phyloP scores from a whole-genome alignment of 2,888 invertebrate species.

The Crocallis elinguaria region DNA sequence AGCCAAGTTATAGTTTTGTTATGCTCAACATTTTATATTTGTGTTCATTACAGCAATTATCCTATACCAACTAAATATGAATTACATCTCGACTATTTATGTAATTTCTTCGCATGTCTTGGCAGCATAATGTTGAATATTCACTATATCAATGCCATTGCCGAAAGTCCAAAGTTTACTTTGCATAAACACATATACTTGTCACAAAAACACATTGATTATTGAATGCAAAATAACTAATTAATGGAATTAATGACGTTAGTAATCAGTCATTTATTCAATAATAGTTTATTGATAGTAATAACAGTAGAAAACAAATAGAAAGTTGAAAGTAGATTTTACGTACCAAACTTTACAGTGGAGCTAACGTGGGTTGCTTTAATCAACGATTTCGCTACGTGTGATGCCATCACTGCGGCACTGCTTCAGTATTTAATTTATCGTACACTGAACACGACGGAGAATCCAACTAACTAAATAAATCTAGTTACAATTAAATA shows the following conservation, averaged over 20 bases:
- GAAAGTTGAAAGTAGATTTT: conserved; percentile 30
- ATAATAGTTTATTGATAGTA: neutral
- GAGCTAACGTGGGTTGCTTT: conserved; percentile 70
- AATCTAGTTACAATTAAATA: conserved; percentile 44
- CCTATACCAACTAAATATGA: no score
- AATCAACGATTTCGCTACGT: conserved; percentile 73
- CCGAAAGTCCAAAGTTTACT: conserved; percentile 69
- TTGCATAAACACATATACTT: conserved; percentile 9
- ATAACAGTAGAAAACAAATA: neutral
- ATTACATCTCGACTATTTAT: conserved; percentile 32
- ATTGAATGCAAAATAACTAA: no score
- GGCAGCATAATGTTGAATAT: conserved; percentile 47
- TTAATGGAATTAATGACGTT: neutral
- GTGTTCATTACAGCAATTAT: no score
- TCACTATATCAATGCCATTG: conserved; percentile 57
- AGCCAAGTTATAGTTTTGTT: no score
- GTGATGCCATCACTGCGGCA: conserved; percentile 76
- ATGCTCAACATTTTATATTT: no score
- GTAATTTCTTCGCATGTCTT: conserved; percentile 36
- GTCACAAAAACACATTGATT: no score
- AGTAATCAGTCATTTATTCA: neutral
- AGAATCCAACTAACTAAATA: conserved; percentile 41
- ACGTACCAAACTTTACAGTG: conserved; percentile 74
- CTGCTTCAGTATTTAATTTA: conserved; percentile 41
- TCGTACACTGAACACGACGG: conserved; percentile 41